Percentiles rank a stretch among this genome's conserved stretches.
Conservation (phyloP, 2,113 vertebrate genomes). For the Eurypyga helias region DNA sequence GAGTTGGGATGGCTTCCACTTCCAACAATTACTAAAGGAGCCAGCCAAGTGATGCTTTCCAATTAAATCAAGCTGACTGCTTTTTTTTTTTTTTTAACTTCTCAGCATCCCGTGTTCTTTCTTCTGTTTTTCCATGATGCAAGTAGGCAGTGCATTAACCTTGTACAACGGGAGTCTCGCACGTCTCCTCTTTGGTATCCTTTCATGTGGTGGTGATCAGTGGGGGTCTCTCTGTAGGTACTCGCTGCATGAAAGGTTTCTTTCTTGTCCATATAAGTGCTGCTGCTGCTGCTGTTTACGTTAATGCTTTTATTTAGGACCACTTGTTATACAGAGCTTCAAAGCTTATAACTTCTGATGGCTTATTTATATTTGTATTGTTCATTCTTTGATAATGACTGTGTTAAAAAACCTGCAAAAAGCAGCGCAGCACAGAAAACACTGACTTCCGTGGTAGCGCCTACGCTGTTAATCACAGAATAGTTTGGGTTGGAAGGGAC, state of each 20-base stretch:
- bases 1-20: conserved; percentile 50
- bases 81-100: background rate
- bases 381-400: background rate
- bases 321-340: background rate
- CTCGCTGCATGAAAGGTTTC: conserved; percentile 36
- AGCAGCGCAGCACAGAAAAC: background rate
- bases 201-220: conserved; percentile 41
- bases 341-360: conserved; percentile 22
- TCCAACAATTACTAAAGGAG: conserved; percentile 37
- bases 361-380: conserved; percentile 14
- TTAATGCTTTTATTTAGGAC: conserved; percentile 6
- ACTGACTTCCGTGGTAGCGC: background rate
- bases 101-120: background rate
- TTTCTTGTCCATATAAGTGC: conserved; percentile 2
- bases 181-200: background rate
- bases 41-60: conserved; percentile 24
- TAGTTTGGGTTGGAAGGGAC: too few species aligned
- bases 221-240: background rate
- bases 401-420: background rate
- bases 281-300: background rate
- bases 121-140: background rate
- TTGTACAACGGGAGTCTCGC: background rate
- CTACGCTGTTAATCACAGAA: too few species aligned
- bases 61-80: conserved; percentile 36
- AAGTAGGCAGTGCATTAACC: conserved; percentile 12